A percentile compares a stretch with the other conserved stretches of the same genome.
Evolutionary conservation across 2,113 vertebrate genomes (phyloP).

Genomic region (Pollimyrus isidori): DNA sequence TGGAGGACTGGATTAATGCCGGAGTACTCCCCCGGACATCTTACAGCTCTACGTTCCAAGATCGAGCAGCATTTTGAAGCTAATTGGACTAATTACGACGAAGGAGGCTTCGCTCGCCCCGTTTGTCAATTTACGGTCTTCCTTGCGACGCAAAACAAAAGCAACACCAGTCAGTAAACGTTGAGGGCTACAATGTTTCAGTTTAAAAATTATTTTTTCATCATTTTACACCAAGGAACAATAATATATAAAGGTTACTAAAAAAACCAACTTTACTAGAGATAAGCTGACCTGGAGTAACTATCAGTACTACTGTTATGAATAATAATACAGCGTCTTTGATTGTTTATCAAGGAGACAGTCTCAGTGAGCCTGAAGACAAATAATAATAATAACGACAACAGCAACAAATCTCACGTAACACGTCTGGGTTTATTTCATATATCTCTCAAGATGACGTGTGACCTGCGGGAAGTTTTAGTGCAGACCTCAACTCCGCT

Average conservation of each 20-base stretch:
- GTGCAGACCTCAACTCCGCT: not conserved
- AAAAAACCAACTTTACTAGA: not conserved
- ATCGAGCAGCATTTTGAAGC: not conserved
- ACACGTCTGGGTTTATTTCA: not conserved
- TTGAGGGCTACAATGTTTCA: not conserved
- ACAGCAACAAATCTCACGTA: not conserved
- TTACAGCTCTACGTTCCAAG: not conserved
- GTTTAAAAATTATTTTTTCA: not conserved
- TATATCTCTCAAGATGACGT: not conserved
- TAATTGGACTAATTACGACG: not conserved
- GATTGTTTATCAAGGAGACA: not conserved
- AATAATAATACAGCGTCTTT: not conserved
- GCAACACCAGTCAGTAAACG: not conserved
- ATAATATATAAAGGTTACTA: not conserved
- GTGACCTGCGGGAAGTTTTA: not conserved
- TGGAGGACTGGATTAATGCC: not conserved
- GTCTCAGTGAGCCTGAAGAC: not conserved
- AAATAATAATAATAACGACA: not conserved
- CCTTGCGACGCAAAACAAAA: not conserved
- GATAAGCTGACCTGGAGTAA: not conserved
- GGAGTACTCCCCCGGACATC: not conserved
- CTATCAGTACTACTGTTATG: not conserved
- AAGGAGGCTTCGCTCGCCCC: not conserved
- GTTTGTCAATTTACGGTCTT: not conserved
- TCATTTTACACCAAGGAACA: not conserved